Percentiles rank a stretch among this genome's conserved stretches.
phyloP scores from a whole-genome alignment of 1,140 invertebrate genomes.

The Mercenaria mercenaria region DNA sequence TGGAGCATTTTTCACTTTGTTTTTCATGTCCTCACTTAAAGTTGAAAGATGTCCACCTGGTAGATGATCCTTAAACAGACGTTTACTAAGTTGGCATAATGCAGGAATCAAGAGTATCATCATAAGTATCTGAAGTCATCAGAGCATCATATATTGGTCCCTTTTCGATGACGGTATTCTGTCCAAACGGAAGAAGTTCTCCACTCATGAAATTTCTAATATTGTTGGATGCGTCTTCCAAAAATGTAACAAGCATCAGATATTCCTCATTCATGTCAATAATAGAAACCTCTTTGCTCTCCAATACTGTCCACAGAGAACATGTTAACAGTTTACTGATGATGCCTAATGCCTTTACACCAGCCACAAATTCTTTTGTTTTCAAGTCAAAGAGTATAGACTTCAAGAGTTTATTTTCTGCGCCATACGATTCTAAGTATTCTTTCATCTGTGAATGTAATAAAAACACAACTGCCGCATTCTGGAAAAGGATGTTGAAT shows the following conservation, averaged over 20 bases:
- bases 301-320: constrained; percentile 26
- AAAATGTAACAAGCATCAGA: not conserved
- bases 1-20: constrained; percentile 32
- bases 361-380: not conserved
- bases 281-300: constrained; percentile 31
- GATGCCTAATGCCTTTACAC: not conserved
- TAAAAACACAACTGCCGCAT: constrained; percentile 40
- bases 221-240: constrained; percentile 22
- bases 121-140: constrained; percentile 46
- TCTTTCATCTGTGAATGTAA: constrained; percentile 21
- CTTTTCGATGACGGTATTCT: constrained; percentile 1
- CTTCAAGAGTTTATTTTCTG: not conserved
- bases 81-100: not conserved
- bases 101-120: constrained; percentile 56
- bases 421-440: not conserved
- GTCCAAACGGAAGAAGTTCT: not conserved
- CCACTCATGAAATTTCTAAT: not conserved
- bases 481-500: constrained; percentile 54
- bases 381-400: not conserved
- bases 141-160: constrained; percentile 23
- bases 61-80: constrained; percentile 48
- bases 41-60: constrained; percentile 52
- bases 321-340: constrained; percentile 14
- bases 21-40: constrained; percentile 19
- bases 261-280: constrained; percentile 6